phyloP scores from a whole-genome alignment of 1,140 invertebrate species.

The Ceratosolen solmsi region DNA sequence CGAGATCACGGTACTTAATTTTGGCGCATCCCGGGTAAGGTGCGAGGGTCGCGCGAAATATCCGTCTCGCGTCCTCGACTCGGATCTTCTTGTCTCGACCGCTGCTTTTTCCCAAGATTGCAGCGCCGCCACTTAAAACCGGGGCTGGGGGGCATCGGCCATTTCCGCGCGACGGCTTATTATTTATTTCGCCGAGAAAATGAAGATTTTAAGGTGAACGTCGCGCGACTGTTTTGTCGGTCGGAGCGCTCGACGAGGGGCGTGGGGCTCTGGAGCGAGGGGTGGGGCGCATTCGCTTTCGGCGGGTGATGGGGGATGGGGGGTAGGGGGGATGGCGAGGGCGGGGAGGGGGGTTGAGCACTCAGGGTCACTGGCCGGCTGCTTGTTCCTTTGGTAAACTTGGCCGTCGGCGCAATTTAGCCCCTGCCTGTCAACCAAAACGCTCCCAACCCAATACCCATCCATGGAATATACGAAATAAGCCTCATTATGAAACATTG shows the following conservation, averaged over 20 bases:
- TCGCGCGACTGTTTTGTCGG: not conserved
- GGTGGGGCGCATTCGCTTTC: too few species aligned
- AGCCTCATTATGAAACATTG: conserved; percentile 1
- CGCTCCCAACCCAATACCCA: not conserved
- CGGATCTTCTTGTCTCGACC: too few species aligned
- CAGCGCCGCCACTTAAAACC: too few species aligned
- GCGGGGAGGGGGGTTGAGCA: not conserved
- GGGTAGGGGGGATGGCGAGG: not conserved
- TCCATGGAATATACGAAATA: conserved; percentile 6
- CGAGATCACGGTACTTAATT: conserved; percentile 9
- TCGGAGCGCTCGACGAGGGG: not conserved
- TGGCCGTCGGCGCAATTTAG: not conserved
- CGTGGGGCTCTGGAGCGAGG: not conserved
- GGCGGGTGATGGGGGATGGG: too few species aligned
- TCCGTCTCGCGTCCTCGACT: not conserved
- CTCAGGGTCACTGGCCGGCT: conserved; percentile 26
- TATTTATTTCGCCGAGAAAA: conserved; percentile 34
- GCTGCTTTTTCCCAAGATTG: too few species aligned
- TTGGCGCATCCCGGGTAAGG: not conserved
- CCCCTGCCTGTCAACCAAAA: conserved; percentile 48
- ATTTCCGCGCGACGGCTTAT: not conserved
- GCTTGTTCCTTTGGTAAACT: conserved; percentile 5
- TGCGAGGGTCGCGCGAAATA: not conserved
- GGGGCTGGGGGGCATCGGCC: not conserved
- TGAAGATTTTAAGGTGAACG: conserved; percentile 19